Base-by-base conservation (phyloP, 1,140 invertebrate genomes). In the Nautilus pompilius region DNA sequence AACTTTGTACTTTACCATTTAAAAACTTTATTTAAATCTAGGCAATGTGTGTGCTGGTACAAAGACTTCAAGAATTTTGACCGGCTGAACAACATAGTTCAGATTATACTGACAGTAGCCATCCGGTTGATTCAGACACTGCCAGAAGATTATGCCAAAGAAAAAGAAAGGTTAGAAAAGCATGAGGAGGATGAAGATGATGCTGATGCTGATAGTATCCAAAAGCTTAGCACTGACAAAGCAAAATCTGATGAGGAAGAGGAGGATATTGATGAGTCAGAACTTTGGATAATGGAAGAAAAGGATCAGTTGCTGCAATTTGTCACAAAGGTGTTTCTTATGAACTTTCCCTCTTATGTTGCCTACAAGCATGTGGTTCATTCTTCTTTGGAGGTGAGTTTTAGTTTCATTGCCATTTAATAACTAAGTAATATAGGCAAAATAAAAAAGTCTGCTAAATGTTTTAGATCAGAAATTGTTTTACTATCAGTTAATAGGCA, bases 41-140 rank as follows among this genome's bases (percentile, higher is more conserved):
- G 91, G 74, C 93, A 95, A 84, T 96, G 93, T 78, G 92, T 93
- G 88, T 95, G 92, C 81, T 92, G 91, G 83, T 95, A 92, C 82
- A 88, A 92, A 66, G 93, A 94, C 83, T 86, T 88, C 58, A 93
- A 93, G 81, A 94, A 95, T 77, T 92, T 93, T 84, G 92, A 95
- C 80, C 86, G 91, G 69, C 92, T 94, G 73, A 93, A 92, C 81
- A 86, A 91, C 73, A 84, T 94, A 58, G 90, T 92, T 48, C 92
- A 95, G 76, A 90, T 94, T 64, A 88, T 94, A 53, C 87, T 82
- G 29, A 79, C 69, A 61, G 65, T 75, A 17, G 76, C 78, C n/a
- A 82, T 84, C 36, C 72, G 77, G 30, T 57, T 82, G 5, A 78
- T 84, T 30, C 77, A 81, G 58, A 77, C 73, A 4, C 54, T 82